Percentiles rank a stretch among this genome's conserved stretches.
phyloP scores from a whole-genome alignment of 2,797 vertebrate genomes.

The Coilia nasus region DNA sequence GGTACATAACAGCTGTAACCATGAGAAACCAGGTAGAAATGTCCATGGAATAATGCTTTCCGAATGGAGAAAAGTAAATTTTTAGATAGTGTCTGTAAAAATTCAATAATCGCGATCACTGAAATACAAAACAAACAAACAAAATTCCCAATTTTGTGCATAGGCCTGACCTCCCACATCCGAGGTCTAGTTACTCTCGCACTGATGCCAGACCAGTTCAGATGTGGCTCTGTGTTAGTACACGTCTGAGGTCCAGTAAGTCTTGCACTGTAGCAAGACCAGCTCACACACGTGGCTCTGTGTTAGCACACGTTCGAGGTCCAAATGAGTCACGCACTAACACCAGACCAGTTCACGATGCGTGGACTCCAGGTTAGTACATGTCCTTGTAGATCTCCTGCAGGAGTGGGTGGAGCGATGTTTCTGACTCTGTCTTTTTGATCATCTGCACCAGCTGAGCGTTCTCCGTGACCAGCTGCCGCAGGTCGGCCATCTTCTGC shows the following conservation, averaged over 20 bases:
- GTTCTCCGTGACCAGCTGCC: conserved; percentile 96
- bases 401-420: conserved; percentile 93
- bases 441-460: conserved; percentile 97
- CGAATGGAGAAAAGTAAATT: conserved; percentile 30
- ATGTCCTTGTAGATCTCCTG: conserved; percentile 99
- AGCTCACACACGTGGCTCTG: conserved; percentile 55
- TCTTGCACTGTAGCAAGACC: conserved; percentile 50
- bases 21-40: conserved; percentile 9
- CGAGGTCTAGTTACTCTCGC: background rate
- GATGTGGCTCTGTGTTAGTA: background rate
- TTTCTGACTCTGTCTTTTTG: conserved; percentile 96
- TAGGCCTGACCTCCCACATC: background rate
- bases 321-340: background rate
- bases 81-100: conserved; percentile 48
- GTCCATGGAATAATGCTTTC: conserved; percentile 20
- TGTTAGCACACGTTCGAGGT: too few relatives aligned
- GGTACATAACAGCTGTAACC: background rate
- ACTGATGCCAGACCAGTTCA: too few relatives aligned
- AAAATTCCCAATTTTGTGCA: background rate
- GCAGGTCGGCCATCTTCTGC: conserved; percentile 98
- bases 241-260: background rate
- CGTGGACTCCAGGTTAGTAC: conserved; percentile 80
- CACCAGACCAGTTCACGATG: too few relatives aligned
- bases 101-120: conserved; percentile 34
- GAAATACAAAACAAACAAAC: background rate